These are phyloP conservation scores for Nipponacmea schrenckii DNA, from an alignment of 2,888 invertebrate species.

Conservation along the genomic window DNA sequence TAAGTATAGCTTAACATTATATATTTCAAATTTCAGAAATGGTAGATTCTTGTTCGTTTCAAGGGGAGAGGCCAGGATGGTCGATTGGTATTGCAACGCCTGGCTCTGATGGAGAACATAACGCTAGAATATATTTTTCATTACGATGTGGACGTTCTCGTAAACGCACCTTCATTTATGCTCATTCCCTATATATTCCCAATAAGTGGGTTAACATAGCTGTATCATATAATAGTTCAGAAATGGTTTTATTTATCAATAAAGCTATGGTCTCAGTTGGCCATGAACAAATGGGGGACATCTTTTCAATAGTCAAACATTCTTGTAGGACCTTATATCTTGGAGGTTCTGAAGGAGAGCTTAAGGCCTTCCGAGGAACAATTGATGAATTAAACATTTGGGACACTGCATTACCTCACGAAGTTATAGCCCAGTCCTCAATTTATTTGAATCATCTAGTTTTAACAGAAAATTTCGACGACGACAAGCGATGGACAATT, in stretches of 20 bases:
- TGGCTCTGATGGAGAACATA: slow-evolving; percentile 26
- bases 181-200: slow-evolving; percentile 39
- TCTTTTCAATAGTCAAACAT: slow-evolving; percentile 35
- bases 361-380: slow-evolving; percentile 45
- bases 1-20: too few relatives aligned
- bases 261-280: slow-evolving; percentile 46
- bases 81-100: slow-evolving; percentile 42
- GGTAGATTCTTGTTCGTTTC: slow-evolving; percentile 40
- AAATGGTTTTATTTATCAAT: slow-evolving; percentile 50
- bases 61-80: slow-evolving; percentile 34
- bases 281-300: slow-evolving; percentile 39
- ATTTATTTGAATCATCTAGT: slow-evolving; percentile 14
- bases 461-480: slow-evolving; percentile 39
- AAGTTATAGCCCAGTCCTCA: slow-evolving; percentile 40
- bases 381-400: slow-evolving; percentile 48
- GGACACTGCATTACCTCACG: slow-evolving; percentile 42
- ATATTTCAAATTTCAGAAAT: slow-evolving; percentile 38
- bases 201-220: slow-evolving; percentile 52
- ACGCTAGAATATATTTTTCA: slow-evolving; percentile 45
- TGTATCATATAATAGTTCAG: slow-evolving; percentile 46
- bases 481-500: slow-evolving; percentile 39
- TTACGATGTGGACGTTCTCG: slow-evolving; percentile 41
- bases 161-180: slow-evolving; percentile 31
- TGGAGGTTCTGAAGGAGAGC: slow-evolving; percentile 41
- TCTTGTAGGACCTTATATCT: slow-evolving; percentile 47